Base-by-base conservation (phyloP, 2,888 invertebrate species). In the Himalopsyche anomala region DNA sequence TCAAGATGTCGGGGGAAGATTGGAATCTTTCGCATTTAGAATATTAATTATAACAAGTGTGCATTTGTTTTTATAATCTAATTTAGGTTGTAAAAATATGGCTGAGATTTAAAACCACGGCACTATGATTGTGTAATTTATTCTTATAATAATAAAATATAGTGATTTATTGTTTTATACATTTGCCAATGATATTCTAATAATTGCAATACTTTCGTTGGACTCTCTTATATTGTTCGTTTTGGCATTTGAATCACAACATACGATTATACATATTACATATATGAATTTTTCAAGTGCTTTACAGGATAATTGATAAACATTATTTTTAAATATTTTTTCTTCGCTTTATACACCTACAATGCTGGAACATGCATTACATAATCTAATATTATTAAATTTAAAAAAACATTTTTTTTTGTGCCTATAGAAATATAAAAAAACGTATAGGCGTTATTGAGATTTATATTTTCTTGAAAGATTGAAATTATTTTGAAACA, bases 121-220 rank as follows among this genome's bases (percentile, higher is more conserved):
- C 74, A 74, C 74, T 74, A 74, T 74, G 15, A 36, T 74, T 74
- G 74, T 38, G 36, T 74, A 74, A 74, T 74, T 74, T 74, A 74
- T 74, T 36, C 74, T 74, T 74, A 74, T 74, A 15, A 74, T 74
- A 15, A 74, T 74, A 74, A 74, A 74, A 74, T 74, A 74, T 74
- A 74, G 74, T 74, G 74, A 74, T 74, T 74, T 74, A 36, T 74
- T 28, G 19, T 74, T 36, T 38, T 36, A 74, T 74, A 74, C 74
- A 74, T 74, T 74, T 74, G 74, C 74, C 74, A 74, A 74, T 74
- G 74, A 74, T 74, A 74, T 74, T 38, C 74, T 74, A 74, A 74
- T 74, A 74, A 74, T 74, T 74, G 74, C 74, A 74, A 74, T 74
- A 74, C 74, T 36, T 74, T 74, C 74, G 74, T 74, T 74, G 74